Evolutionary conservation across 2,888 invertebrate species (phyloP).

Genomic region (Xestobium rufovillosum): DNA sequence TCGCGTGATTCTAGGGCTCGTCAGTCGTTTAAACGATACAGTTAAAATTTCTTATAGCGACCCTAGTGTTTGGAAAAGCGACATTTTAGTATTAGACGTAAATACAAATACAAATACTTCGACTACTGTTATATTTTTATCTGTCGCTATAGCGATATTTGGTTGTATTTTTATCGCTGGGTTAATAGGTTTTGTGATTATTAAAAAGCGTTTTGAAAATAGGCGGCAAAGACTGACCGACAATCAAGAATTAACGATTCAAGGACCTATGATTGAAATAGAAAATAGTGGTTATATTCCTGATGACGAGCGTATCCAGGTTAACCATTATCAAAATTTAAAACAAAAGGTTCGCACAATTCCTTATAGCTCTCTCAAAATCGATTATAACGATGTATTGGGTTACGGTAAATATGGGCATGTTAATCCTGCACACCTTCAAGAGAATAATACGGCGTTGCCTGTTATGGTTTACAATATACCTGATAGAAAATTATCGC

Average conservation of each 20-base stretch:
- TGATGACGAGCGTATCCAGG: conserved; percentile 58
- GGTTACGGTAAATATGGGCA: conserved; percentile 73
- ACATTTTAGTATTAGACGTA: conserved; percentile 47
- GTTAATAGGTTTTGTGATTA: conserved; percentile 54
- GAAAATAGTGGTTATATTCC: conserved; percentile 73
- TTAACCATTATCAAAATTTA: conserved; percentile 65
- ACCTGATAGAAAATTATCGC: conserved; percentile 46
- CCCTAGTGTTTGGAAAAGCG: conserved; percentile 44
- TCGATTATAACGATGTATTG: conserved; percentile 52
- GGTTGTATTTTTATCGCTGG: conserved; percentile 57
- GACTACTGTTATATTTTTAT: conserved; percentile 40
- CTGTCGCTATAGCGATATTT: conserved; percentile 64
- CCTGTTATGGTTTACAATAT: conserved; percentile 59
- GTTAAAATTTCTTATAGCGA: conserved; percentile 60
- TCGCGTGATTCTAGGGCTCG: conserved; percentile 63
- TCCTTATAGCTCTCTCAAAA: conserved; percentile 62
- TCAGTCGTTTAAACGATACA: conserved; percentile 58
- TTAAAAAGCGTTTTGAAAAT: conserved; percentile 46
- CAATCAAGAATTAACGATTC: conserved; percentile 63
- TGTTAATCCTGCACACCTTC: conserved; percentile 63
- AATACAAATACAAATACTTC: conserved; percentile 41
- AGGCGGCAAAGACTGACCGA: conserved; percentile 47
- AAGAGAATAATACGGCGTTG: conserved; percentile 51
- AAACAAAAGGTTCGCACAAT: conserved; percentile 69
- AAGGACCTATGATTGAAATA: conserved; percentile 71